Evolutionary conservation across 2,113 vertebrate species (phyloP).

Genomic region (Entomyzon cyanotis): DNA sequence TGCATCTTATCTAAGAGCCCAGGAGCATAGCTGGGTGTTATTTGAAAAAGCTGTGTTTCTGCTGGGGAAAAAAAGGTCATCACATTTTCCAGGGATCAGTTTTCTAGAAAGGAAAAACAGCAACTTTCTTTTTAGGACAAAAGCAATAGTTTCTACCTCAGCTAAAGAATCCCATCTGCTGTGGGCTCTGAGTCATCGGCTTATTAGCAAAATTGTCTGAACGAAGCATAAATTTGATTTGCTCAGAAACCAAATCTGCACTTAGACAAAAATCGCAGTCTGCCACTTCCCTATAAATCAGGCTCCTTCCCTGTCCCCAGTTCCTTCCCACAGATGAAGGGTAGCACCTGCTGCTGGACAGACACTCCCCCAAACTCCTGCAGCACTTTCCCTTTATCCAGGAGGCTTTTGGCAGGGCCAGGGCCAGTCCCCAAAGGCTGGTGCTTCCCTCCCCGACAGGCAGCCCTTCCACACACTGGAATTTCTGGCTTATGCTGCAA

Average conservation of each 20-base stretch:
- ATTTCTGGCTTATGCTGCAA: neutral
- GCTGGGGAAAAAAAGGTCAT: neutral
- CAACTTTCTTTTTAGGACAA: conserved; percentile 22
- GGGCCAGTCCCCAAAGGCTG: neutral
- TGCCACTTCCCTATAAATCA: conserved; percentile 6
- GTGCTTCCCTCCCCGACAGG: neutral
- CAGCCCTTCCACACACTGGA: neutral
- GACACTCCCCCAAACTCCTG: neutral
- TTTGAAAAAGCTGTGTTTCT: neutral
- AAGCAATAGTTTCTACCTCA: conserved; percentile 36
- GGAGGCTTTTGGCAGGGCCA: neutral
- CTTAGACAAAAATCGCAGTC: neutral
- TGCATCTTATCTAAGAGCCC: neutral
- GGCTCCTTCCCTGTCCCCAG: neutral
- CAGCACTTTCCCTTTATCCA: neutral
- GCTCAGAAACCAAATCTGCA: conserved; percentile 21
- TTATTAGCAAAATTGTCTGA: conserved; percentile 54
- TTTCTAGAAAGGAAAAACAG: conserved; percentile 7
- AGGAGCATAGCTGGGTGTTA: neutral
- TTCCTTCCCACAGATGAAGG: neutral
- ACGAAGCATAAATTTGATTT: conserved; percentile 37
- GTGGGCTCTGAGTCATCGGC: neutral
- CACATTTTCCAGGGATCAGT: neutral
- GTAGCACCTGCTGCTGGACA: neutral
- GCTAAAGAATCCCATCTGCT: conserved; percentile 55